Evolutionary conservation across 2,113 vertebrate species (phyloP), one percentile per base, ranked within the genome.

Genomic region (Cyprinodon brontotheroides): DNA sequence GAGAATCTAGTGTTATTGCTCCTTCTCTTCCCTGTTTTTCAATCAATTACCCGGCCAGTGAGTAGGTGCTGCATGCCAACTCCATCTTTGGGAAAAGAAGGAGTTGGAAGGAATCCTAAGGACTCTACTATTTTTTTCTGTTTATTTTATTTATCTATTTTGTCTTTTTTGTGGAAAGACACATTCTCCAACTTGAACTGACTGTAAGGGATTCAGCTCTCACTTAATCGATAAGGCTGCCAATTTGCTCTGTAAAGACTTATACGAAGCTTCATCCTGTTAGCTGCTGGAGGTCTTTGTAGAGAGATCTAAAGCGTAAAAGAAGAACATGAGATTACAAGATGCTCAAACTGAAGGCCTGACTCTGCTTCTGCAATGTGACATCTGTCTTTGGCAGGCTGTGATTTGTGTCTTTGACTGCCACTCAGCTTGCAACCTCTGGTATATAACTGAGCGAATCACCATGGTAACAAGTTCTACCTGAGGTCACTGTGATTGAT

Each of bases 1-100:
- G 90, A 93, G 91, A 86, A 84, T 88, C 80, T 86, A 93, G 89
- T 94, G 93, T 93, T 86, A 4, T 3, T n/a, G 50, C 61, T 57
- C 70, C 47, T 78, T 57, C 78, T 65, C 81, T 82, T n/a, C 50
- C 80, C 86, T 87, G 85, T 83, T 92, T 92, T 89, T 86, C 81
- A 87, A 83, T 90, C 86, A 89, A 83, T 86, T 72, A 77, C 67
- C 76, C 77, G 48, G 82, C 75, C 82, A 79, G 75, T 81, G 76
- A 68, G 66, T 72, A 40, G 65, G 76, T 13, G 72, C 79, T 83
- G 63, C 39, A 68, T 79, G 79, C 75, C 83, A 86, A 63, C 74
- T 86, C 81, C 81, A 72, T 84, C 85, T 79, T 89, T 80, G 88
- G 76, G 75, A 88, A 86, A 61, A 70, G 13, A 65, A 74, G 15